phyloP scores from a whole-genome alignment of 2,113 vertebrate genomes.

The Origma solitaria region DNA sequence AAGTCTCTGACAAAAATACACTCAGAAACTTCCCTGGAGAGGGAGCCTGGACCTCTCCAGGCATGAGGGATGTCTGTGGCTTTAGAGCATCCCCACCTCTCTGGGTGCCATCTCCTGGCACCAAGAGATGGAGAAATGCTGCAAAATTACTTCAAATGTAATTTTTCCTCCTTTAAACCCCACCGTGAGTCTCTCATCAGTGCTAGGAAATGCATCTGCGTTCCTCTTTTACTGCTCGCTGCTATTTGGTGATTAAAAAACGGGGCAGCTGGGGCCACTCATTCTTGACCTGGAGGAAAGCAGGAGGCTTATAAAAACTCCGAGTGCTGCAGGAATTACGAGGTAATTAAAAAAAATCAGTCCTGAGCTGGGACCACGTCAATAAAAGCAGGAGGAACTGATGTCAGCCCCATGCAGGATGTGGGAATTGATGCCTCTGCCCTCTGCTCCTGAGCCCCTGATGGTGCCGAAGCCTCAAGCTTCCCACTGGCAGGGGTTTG shows the following conservation, averaged over 20 bases:
- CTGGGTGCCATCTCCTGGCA: background rate
- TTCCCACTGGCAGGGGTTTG: background rate
- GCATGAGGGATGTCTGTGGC: accelerated
- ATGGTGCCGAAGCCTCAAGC: background rate
- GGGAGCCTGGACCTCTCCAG: background rate
- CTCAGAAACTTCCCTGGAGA: background rate
- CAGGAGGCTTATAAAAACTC: conserved; percentile 40
- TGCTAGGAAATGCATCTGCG: background rate
- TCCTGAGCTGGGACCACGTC: background rate
- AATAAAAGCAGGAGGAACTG: conserved; percentile 11
- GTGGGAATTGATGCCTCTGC: background rate
- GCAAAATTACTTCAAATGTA: background rate
- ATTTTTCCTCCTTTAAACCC: background rate
- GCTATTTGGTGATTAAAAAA: conserved; percentile 1
- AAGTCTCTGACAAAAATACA: background rate
- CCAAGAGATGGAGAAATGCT: background rate
- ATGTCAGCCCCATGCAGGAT: background rate
- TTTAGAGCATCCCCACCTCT: background rate
- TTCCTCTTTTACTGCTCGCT: background rate
- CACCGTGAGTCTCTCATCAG: background rate
- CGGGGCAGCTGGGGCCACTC: background rate
- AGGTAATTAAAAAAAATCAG: conserved; percentile 45
- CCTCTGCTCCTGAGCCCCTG: background rate
- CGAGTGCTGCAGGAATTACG: conserved; percentile 37
- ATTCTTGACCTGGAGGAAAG: background rate